These are phyloP conservation scores for Oscheius sp. DNA, from an alignment of 2,888 invertebrate genomes.

Conservation along the genomic window DNA sequence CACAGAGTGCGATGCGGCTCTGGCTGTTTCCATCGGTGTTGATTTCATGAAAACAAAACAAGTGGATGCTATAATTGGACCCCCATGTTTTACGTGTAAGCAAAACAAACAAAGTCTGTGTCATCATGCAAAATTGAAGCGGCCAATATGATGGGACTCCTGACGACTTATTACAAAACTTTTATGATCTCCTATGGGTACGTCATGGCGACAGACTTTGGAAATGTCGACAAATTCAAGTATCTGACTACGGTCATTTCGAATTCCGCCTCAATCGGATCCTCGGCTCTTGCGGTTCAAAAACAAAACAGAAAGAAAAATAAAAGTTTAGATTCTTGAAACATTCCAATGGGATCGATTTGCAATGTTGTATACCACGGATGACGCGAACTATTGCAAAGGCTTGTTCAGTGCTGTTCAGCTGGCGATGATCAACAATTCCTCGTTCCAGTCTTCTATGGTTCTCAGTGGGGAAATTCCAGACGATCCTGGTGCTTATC, in stretches of 20 bases:
- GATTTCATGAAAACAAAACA: slow-evolving; percentile 48
- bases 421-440: slow-evolving; percentile 8
- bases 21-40: slow-evolving; percentile 32
- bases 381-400: slow-evolving; percentile 37
- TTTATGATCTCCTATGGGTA: slow-evolving; percentile 44
- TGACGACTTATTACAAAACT: slow-evolving; percentile 35
- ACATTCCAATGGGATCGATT: slow-evolving; percentile 36
- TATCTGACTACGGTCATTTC: slow-evolving; percentile 36
- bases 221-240: slow-evolving; percentile 34
- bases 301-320: too few species aligned
- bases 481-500: background rate
- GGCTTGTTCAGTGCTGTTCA: slow-evolving; percentile 39
- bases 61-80: slow-evolving; percentile 56
- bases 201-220: slow-evolving; percentile 34
- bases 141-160: slow-evolving; percentile 33
- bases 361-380: slow-evolving; percentile 33
- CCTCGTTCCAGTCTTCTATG: background rate
- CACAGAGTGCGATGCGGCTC: slow-evolving; percentile 42
- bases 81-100: slow-evolving; percentile 49
- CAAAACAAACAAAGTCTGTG: too few species aligned
- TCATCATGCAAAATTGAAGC: slow-evolving; percentile 18
- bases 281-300: slow-evolving; percentile 1
- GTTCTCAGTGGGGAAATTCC: background rate
- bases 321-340: slow-evolving; percentile 20
- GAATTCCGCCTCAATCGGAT: background rate